Base-by-base conservation (phyloP, 2,888 invertebrate species). In the Lobophora halterata region DNA sequence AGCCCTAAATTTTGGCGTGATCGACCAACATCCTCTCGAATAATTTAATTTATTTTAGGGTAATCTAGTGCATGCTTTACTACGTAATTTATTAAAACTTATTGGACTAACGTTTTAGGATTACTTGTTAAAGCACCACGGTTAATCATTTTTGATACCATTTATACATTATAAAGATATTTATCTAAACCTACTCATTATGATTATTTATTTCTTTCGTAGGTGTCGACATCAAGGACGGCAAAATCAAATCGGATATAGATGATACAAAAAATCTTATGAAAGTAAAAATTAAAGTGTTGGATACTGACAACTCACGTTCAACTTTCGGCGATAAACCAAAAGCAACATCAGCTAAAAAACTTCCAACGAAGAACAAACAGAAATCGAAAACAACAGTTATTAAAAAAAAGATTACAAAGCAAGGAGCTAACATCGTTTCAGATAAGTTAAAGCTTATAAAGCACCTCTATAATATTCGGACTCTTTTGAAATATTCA, bases 381-480 rank as follows among this genome's bases (percentile, higher is more conserved):
- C 5, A n/a, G n/a, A n/a, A n/a, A n/a, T n/a, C n/a, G n/a, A n/a
- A n/a, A n/a, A n/a, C n/a, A n/a, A n/a, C n/a, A n/a, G n/a, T n/a
- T n/a, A n/a, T n/a, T n/a, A n/a, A n/a, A n/a, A n/a, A n/a, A n/a
- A n/a, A n/a, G n/a, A n/a, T n/a, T n/a, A n/a, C n/a, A n/a, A n/a
- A n/a, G n/a, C n/a, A n/a, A n/a, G n/a, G n/a, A 10, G 5, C 10
- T 5, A 9, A 8, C 5, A 5, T 1, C 3, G 6, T 12, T 11
- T n/a, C 26, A 6, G 6, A 5, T 0, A 14, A 11, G 9, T 2
- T 18, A 1, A 37, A 46, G 29, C 31, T 49, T 5, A 23, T 32
- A n/a, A 49, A 49, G 30, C 49, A 49, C 21, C 44, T 52, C 11
- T 48, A 55, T n/a, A 68, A 68, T 34, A 44, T 65, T 2, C 41